A percentile compares a stretch with the other conserved stretches of the same genome.
phyloP scores from a whole-genome alignment of 1,140 invertebrate species.

The Calliopsis andreniformis region DNA sequence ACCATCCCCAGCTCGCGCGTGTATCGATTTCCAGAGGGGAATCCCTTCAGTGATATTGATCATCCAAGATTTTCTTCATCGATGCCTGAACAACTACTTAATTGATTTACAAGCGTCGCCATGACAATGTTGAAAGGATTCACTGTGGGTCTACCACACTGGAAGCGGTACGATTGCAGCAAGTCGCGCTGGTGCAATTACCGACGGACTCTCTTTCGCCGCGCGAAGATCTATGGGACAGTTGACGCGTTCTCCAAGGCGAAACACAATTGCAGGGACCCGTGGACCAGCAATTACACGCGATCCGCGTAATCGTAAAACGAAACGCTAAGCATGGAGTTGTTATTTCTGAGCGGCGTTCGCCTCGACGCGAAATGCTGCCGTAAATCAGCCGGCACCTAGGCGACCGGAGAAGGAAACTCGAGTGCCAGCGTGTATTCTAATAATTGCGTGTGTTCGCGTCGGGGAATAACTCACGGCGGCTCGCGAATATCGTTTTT shows the following conservation, averaged over 20 bases:
- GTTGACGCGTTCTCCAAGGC: slow-evolving; percentile 62
- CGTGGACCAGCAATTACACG: slow-evolving; percentile 69
- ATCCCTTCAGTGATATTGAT: background rate
- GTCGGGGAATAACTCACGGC: slow-evolving; percentile 38
- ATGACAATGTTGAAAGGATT: slow-evolving; percentile 6
- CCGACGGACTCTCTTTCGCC: slow-evolving; percentile 49
- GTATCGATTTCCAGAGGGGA: background rate
- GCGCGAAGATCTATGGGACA: slow-evolving; percentile 67
- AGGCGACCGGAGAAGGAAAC: slow-evolving; percentile 42
- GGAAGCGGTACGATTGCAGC: slow-evolving; percentile 61
- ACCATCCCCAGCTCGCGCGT: background rate
- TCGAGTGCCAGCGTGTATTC: slow-evolving; percentile 40
- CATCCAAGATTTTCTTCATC: background rate
- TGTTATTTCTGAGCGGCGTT: slow-evolving; percentile 49
- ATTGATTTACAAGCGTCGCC: slow-evolving; percentile 57
- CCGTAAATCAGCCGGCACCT: slow-evolving; percentile 69
- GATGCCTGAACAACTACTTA: slow-evolving; percentile 6
- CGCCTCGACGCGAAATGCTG: slow-evolving; percentile 48
- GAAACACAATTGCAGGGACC: slow-evolving; percentile 66
- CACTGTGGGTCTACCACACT: background rate
- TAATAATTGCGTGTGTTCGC: slow-evolving; percentile 49
- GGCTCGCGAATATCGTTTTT: slow-evolving; percentile 5
- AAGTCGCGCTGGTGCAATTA: slow-evolving; percentile 52
- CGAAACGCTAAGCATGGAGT: slow-evolving; percentile 64
- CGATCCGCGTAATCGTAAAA: slow-evolving; percentile 77